Percentiles rank a stretch among this genome's conserved stretches.
Conservation (phyloP, 2,797 vertebrate species). For the Semaprochilodus insignis region DNA sequence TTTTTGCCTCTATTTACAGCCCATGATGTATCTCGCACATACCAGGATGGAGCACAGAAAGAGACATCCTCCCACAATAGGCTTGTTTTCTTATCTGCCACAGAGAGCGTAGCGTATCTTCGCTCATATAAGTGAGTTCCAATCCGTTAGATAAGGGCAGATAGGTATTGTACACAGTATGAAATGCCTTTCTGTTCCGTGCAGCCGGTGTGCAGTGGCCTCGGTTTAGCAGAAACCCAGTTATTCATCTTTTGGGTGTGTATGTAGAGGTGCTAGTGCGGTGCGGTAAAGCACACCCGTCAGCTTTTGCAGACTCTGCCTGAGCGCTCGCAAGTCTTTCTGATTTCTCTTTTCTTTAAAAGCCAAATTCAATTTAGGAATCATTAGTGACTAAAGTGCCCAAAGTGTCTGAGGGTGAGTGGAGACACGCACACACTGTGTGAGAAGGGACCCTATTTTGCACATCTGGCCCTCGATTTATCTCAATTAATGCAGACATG, state of each 20-base stretch:
- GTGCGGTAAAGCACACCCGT: not conserved
- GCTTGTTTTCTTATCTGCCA: not conserved
- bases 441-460: constrained; percentile 42
- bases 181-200: not conserved
- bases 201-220: not conserved
- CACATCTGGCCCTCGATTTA: constrained; percentile 57
- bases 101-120: not conserved
- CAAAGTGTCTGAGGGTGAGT: constrained; percentile 30
- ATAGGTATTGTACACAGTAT: not conserved
- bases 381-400: constrained; percentile 60
- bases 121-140: not conserved
- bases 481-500: constrained; percentile 59
- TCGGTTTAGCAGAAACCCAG: not conserved
- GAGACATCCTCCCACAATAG: not conserved
- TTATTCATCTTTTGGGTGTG: not conserved
- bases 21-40: too few relatives aligned
- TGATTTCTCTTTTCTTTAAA: constrained; percentile 25
- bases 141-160: not conserved
- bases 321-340: constrained; percentile 20
- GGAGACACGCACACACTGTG: constrained; percentile 13
- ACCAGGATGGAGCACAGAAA: not conserved
- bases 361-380: constrained; percentile 54
- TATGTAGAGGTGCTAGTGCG: not conserved
- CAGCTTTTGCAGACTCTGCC: not conserved
- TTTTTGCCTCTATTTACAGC: too few relatives aligned